Percentiles rank a stretch among this genome's conserved stretches.
phyloP scores from a whole-genome alignment of 2,888 invertebrate genomes.

The Harpalus rufipes region DNA sequence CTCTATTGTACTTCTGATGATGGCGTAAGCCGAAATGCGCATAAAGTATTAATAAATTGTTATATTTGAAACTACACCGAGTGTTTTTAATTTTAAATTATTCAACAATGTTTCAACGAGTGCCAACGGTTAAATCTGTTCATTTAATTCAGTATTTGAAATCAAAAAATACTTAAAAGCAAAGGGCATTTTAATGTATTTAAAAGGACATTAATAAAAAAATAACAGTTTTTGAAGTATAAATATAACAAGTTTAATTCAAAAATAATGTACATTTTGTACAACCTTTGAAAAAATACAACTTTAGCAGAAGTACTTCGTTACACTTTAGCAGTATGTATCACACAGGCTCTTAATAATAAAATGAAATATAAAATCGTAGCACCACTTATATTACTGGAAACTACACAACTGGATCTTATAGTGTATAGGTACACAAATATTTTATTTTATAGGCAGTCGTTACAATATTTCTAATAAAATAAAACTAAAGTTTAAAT shows the following conservation, averaged over 20 bases:
- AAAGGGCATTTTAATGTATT: not conserved
- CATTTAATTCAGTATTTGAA: too few relatives aligned
- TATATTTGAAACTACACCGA: too few relatives aligned
- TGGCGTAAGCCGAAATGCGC: too few relatives aligned
- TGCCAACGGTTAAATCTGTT: too few relatives aligned
- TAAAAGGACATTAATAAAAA: not conserved
- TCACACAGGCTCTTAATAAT: slow-evolving; percentile 58
- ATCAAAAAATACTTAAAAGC: too few relatives aligned
- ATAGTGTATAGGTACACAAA: slow-evolving; percentile 30
- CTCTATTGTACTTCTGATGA: too few relatives aligned
- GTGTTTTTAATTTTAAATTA: too few relatives aligned
- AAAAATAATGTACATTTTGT: slow-evolving; percentile 67
- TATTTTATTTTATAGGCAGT: slow-evolving; percentile 43
- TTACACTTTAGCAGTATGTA: slow-evolving; percentile 56
- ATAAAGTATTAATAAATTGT: too few relatives aligned
- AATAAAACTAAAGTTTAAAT: slow-evolving; percentile 25
- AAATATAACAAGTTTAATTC: slow-evolving; percentile 67
- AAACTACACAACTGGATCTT: slow-evolving; percentile 50
- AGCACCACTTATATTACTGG: slow-evolving; percentile 53
- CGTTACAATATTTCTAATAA: slow-evolving; percentile 32
- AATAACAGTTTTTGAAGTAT: slow-evolving; percentile 7
- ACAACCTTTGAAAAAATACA: slow-evolving; percentile 66
- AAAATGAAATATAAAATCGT: slow-evolving; percentile 58
- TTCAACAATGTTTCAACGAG: too few relatives aligned
- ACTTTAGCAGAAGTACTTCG: slow-evolving; percentile 54